phyloP scores from a whole-genome alignment of 30 jellyfish, hydroid and myxozoan genomes.

The Clytia hemisphaerica region DNA sequence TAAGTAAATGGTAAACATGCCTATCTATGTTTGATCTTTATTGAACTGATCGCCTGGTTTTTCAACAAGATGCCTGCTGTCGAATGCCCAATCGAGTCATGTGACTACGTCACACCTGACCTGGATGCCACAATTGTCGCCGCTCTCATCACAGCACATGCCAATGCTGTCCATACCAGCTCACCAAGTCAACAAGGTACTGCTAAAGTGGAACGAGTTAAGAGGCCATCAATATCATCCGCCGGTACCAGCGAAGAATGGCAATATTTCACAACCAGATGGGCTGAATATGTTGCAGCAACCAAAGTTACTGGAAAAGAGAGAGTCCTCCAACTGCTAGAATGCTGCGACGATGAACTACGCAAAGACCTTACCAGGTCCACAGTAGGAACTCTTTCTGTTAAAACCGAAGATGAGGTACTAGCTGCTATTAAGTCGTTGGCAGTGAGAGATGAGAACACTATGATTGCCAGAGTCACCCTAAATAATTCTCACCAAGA shows the following conservation, averaged over 20 bases:
- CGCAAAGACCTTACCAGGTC: conserved; percentile 18
- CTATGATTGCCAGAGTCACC: conserved; percentile 20
- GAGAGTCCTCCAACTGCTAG: conserved; percentile 4
- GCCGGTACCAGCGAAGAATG: conserved; percentile 32
- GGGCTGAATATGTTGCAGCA: conserved; percentile 22
- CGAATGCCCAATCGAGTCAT: too few species aligned
- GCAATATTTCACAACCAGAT: conserved; percentile 11
- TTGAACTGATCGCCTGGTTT: too few species aligned
- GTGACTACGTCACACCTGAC: too few species aligned
- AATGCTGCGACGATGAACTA: conserved; percentile 13
- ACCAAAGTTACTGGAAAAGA: conserved; percentile 20
- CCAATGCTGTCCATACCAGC: too few species aligned
- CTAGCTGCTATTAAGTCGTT: background rate
- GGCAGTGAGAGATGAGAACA: conserved; percentile 13
- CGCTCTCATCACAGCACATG: too few species aligned
- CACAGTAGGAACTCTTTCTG: conserved; percentile 9
- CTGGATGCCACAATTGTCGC: too few species aligned
- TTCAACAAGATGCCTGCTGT: too few species aligned
- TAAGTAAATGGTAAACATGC: too few species aligned
- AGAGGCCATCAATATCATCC: conserved; percentile 10
- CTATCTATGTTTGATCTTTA: too few species aligned
- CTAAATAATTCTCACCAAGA: background rate
- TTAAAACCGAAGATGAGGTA: background rate
- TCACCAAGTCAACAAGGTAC: too few species aligned
- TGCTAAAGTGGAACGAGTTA: conserved; percentile 5